Evolutionary conservation across 1,140 invertebrate genomes (phyloP).

Genomic region (Scaptodrosophila lebanonensis): DNA sequence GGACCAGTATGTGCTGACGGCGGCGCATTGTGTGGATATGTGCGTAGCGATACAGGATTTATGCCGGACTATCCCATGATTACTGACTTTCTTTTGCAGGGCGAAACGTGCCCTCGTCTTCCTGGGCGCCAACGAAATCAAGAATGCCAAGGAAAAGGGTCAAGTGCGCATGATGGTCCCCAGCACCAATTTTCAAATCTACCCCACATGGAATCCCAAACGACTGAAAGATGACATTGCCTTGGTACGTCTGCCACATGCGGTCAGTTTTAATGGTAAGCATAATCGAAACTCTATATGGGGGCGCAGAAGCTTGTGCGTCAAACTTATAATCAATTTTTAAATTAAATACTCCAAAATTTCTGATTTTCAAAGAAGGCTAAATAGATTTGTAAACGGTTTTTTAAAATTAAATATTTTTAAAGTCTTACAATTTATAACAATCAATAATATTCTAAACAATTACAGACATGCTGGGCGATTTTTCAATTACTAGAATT

Average conservation of each 20-base stretch:
- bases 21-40: constrained; percentile 80
- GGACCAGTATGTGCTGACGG: constrained; percentile 79
- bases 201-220: constrained; percentile 77
- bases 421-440: too few species aligned
- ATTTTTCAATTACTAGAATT: too few species aligned
- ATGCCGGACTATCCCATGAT: neutral
- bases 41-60: constrained; percentile 20
- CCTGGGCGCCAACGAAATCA: constrained; percentile 78
- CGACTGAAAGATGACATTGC: constrained; percentile 79
- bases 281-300: neutral
- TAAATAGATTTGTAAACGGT: too few species aligned
- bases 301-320: too few species aligned
- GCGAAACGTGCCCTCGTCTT: constrained; percentile 73
- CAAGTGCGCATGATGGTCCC: constrained; percentile 71
- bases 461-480: too few species aligned
- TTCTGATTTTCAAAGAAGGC: too few species aligned
- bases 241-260: constrained; percentile 78
- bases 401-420: too few species aligned
- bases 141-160: constrained; percentile 73
- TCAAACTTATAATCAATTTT: too few species aligned
- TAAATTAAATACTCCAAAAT: too few species aligned
- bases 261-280: constrained; percentile 78
- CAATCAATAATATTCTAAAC: too few species aligned
- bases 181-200: constrained; percentile 77
- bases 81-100: constrained; percentile 20